Base-by-base conservation (phyloP, 2,888 invertebrate species). In the Villa cingulata region DNA sequence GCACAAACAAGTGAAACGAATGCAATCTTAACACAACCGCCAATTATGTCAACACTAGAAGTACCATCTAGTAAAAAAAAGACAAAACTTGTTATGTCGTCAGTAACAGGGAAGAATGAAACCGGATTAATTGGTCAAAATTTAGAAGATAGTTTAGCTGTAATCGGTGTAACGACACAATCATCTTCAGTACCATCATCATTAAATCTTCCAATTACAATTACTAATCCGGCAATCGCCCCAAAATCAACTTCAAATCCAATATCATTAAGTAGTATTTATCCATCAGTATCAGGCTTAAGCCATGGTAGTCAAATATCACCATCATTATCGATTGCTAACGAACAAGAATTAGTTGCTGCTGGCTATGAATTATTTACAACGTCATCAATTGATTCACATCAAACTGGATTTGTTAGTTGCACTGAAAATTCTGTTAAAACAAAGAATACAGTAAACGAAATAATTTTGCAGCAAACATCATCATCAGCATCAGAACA, bases 21-120 rank as follows among this genome's bases (percentile, higher is more conserved):
- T 55, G 73, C 83, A 5, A 77, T 81, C 14, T 71, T 86, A 16
- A 77, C 85, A 60, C 84, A 81, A 64, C 83, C 79, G 3, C 80
- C 87, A 1, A 87, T 87, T 45, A 87, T 87, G 87, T 83, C 86
- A 2, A 58, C 86, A 0, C 67, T 83, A 23, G 86, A 86, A 64
- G 75, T 81, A 20, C 84, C 85, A 6, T 73, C 74, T 36, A 78
- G 70, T 52, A 65, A 52, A 23, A 55, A 50, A 29, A 41, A 44
- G 27, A 2, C 41, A 27, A 45, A 48, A 18, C 20, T 50, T 15
- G 43, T 44, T 37, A 4, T 3, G 2, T 3, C 2, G 5, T 1
- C 36, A 20, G 62, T 46, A 62, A 61, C 39, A 65, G 55, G 27
- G 16, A 16, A 48, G 15, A 41, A 37, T 19, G 47, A 50, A 40